Evolutionary conservation across 2,113 vertebrate species (phyloP).

Genomic region (Raja brachyura): DNA sequence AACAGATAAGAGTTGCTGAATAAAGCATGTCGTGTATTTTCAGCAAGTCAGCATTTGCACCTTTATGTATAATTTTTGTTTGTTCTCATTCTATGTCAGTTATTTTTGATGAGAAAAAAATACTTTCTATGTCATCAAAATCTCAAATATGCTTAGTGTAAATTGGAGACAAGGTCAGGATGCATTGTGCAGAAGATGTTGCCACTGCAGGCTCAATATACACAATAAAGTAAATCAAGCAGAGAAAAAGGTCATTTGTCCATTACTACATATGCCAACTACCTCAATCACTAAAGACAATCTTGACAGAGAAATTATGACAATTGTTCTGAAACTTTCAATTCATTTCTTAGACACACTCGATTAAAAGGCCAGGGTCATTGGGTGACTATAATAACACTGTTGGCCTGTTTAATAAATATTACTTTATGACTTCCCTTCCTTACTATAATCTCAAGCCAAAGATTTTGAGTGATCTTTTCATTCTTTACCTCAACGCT

Average conservation of each 20-base stretch:
- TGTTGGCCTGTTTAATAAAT: neutral
- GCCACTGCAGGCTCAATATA: neutral
- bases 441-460: neutral
- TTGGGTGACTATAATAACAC: neutral
- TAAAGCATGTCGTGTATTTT: neutral
- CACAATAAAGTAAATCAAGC: neutral
- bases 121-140: neutral
- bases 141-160: neutral
- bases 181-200: neutral
- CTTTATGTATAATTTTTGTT: neutral
- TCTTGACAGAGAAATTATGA: neutral
- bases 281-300: neutral
- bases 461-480: neutral
- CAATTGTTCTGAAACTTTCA: neutral
- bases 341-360: neutral
- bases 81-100: neutral
- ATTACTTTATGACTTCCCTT: neutral
- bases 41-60: neutral
- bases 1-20: neutral
- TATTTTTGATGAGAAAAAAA: neutral
- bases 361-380: neutral
- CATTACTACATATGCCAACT: too few species aligned
- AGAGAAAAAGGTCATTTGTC: neutral
- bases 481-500: neutral
- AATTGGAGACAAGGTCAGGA: neutral